Evolutionary conservation across 2,888 invertebrate genomes (phyloP), one percentile per base, ranked within the genome.

Genomic region (Periphyllus acericola): DNA sequence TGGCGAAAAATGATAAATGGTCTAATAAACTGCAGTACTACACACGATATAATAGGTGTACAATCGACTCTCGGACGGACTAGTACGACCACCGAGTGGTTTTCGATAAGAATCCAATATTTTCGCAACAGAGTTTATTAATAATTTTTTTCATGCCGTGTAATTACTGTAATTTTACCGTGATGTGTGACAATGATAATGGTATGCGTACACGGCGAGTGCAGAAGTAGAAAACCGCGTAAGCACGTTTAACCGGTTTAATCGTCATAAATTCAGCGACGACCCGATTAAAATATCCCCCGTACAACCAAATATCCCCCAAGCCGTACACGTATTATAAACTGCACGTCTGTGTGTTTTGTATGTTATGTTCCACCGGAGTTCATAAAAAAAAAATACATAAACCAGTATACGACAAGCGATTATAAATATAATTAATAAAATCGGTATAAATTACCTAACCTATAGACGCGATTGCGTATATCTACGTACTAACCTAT

Each of bases 231-330:
- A 46, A 82, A 68, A 71, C 25, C 40, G 40, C 81, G 29, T 72
- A 40, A 68, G n/a, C 82, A 52, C 82, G 82, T 82, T 46, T 71
- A 82, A 82, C 82, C 68, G 82, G 82, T 82, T 82, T 68, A 46
- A 71, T 46, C 71, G 17, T 32, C 71, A 52, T 82, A 82, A 82
- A 82, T 81, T 71, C 17, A 71, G 68, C 32, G 29, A 25, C 29
- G 46, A 71, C 71, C 46, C 68, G 68, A 82, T 40, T 52, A 40
- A 82, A 71, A 82, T 82, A 32, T 25, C 40, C 80, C 34, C n/a
- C 25, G 5, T 60, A n/a, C n/a, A n/a, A n/a, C n/a, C n/a, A n/a
- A n/a, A n/a, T n/a, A n/a, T n/a, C n/a, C n/a, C n/a, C n/a, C n/a
- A 60, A 60, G 3, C 29, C 9, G 17, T 72, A 34, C 34, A 4